Conservation (phyloP, 2,888 invertebrate genomes). For the Corythucha ciliata region DNA sequence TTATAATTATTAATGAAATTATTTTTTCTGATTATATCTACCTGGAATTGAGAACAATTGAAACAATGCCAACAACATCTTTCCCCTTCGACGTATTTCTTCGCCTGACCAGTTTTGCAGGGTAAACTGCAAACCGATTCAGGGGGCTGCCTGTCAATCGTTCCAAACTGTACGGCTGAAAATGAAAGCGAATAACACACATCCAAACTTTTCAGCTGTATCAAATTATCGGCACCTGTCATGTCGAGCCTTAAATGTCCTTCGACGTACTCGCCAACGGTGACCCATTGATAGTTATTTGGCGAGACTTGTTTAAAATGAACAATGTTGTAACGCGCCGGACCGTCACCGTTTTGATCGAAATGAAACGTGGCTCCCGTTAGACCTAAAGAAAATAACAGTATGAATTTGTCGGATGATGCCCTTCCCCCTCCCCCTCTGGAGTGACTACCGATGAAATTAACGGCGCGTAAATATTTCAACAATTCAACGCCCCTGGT, state of each 20-base stretch:
- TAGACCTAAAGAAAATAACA: constrained; percentile 54
- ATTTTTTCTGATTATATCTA: no score
- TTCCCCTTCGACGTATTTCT: constrained; percentile 85
- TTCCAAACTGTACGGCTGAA: constrained; percentile 73
- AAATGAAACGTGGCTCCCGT: constrained; percentile 85
- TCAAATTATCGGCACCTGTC: constrained; percentile 49
- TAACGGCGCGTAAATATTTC: constrained; percentile 71
- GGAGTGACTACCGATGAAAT: constrained; percentile 64
- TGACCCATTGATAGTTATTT: constrained; percentile 71
- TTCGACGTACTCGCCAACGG: constrained; percentile 78
- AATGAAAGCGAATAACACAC: no score
- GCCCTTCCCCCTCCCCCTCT: no score
- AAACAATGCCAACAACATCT: constrained; percentile 92
- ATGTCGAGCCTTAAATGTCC: constrained; percentile 68
- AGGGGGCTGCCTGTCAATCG: constrained; percentile 67
- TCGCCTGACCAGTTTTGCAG: constrained; percentile 80
- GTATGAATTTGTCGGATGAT: not conserved
- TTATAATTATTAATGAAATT: not conserved
- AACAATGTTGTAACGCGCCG: constrained; percentile 88
- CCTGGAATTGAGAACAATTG: constrained; percentile 80
- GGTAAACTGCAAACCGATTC: constrained; percentile 85
- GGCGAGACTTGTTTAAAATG: constrained; percentile 77
- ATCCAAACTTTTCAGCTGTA: no score
- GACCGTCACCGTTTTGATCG: constrained; percentile 83
- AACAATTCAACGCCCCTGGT: constrained; percentile 81